Conservation (phyloP, 2,113 vertebrate genomes). For the Calyptomena viridis region DNA sequence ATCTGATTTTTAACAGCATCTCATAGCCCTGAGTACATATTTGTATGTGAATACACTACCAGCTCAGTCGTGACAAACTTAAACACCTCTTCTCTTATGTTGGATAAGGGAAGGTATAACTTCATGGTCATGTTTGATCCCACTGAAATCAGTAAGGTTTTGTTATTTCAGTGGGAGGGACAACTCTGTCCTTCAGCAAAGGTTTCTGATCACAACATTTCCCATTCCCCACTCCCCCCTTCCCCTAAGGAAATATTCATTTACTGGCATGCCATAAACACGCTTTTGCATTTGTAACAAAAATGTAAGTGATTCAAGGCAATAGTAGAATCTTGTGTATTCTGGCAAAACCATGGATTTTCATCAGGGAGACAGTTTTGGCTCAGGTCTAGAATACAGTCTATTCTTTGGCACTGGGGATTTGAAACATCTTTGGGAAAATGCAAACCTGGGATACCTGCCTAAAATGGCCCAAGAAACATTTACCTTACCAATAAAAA, state of each 20-base stretch:
- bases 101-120: not conserved
- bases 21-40: not conserved
- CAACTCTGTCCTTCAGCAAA: not conserved
- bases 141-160: not conserved
- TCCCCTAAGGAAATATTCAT: not conserved
- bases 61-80: not conserved
- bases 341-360: not conserved
- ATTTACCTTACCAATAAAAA: slow-evolving; percentile 22
- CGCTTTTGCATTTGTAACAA: not conserved
- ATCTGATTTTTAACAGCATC: not conserved
- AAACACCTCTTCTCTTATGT: not conserved
- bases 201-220: not conserved
- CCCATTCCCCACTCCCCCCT: not conserved
- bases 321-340: not conserved
- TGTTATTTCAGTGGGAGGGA: not conserved
- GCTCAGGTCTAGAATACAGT: not conserved
- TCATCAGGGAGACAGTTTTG: not conserved
- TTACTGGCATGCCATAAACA: not conserved
- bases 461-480: slow-evolving; percentile 28
- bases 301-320: not conserved
- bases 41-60: not conserved
- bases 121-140: not conserved
- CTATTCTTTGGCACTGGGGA: not conserved
- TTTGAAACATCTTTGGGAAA: not conserved
- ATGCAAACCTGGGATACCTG: not conserved